Percentiles rank a stretch among this genome's conserved stretches.
These are phyloP conservation scores for Brachynemurus nebulosus DNA, from an alignment of 2,888 invertebrate genomes.

Conservation along the genomic window DNA sequence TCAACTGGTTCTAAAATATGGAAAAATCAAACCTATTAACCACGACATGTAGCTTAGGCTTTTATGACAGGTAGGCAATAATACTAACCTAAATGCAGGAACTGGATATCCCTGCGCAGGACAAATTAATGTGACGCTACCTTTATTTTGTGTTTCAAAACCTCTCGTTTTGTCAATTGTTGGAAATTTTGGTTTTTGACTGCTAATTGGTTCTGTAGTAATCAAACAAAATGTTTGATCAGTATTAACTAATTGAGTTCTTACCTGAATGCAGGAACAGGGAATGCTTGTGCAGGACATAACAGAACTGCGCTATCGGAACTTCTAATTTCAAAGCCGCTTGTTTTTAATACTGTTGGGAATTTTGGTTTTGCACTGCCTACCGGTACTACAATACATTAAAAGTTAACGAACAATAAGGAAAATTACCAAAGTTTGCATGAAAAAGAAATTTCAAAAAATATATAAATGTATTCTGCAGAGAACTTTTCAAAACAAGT, in stretches of 20 bases:
- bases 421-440: too few relatives aligned
- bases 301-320: constrained; percentile 44
- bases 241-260: not conserved
- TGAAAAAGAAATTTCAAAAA: too few relatives aligned
- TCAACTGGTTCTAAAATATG: constrained; percentile 53
- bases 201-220: constrained; percentile 42
- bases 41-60: too few relatives aligned
- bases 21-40: too few relatives aligned
- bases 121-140: constrained; percentile 50
- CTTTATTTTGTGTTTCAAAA: constrained; percentile 36
- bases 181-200: constrained; percentile 46
- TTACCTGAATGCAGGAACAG: constrained; percentile 57
- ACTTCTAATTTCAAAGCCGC: constrained; percentile 39
- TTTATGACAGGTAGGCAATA: constrained; percentile 4
- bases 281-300: constrained; percentile 58
- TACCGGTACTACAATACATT: constrained; percentile 46
- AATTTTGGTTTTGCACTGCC: constrained; percentile 48
- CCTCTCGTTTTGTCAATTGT: constrained; percentile 49
- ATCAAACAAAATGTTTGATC: not conserved
- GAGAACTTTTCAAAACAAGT: too few relatives aligned
- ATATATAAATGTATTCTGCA: too few relatives aligned
- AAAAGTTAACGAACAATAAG: too few relatives aligned
- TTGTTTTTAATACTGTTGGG: constrained; percentile 49
- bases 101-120: constrained; percentile 65
- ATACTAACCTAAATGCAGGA: constrained; percentile 52